phyloP scores from a whole-genome alignment of 2,113 vertebrate genomes.

The Prunella himalayana region DNA sequence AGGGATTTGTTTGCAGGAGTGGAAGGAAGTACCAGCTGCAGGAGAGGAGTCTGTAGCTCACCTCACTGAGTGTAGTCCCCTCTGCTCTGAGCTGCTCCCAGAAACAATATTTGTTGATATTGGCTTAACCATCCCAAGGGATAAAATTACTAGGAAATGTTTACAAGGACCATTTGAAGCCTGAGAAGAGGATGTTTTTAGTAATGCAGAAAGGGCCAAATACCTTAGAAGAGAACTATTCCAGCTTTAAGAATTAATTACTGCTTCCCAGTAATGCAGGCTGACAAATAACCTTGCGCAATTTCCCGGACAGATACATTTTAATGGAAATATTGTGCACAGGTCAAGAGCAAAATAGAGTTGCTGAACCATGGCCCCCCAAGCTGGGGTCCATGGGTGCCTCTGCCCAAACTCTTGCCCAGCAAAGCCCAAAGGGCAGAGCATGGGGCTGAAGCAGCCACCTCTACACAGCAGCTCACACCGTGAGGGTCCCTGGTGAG shows the following conservation, averaged over 20 bases:
- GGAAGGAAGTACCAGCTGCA: neutral
- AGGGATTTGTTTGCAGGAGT: neutral
- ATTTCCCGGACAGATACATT: neutral
- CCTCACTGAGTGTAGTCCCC: neutral
- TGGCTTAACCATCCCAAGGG: neutral
- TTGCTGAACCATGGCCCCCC: neutral
- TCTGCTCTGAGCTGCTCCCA: neutral
- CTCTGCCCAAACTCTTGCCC: neutral
- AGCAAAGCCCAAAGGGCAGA: neutral
- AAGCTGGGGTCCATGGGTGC: neutral
- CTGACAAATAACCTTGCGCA: neutral
- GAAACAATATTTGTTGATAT: neutral
- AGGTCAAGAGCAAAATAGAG: neutral
- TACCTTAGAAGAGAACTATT: neutral
- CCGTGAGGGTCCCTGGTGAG: neutral
- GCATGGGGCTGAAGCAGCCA: neutral
- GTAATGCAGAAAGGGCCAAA: neutral
- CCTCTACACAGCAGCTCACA: neutral
- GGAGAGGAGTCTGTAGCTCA: neutral
- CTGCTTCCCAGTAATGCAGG: neutral
- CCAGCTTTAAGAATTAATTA: conserved; percentile 37
- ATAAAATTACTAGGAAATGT: neutral
- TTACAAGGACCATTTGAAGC: neutral
- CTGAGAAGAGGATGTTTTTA: neutral
- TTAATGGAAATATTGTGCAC: neutral